Evolutionary conservation across 2,113 vertebrate genomes (phyloP).

Genomic region (Neotoma lepida): DNA sequence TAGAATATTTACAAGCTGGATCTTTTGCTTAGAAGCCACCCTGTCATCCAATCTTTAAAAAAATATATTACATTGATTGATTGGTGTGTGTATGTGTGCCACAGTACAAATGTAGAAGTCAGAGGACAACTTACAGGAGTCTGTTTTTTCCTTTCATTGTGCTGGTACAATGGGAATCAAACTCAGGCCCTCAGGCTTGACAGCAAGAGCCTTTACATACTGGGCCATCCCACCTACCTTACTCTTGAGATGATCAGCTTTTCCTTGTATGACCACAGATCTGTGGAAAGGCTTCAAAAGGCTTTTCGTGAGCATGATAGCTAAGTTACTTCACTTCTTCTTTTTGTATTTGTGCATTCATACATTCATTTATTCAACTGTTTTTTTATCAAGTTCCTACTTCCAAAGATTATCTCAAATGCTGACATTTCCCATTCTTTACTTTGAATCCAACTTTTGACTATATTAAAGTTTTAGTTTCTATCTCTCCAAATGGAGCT

Average conservation of each 20-base stretch:
- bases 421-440: background rate
- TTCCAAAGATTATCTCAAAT: background rate
- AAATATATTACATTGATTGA: background rate
- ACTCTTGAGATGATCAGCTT: background rate
- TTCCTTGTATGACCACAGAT: background rate
- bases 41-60: background rate
- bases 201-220: too few species aligned
- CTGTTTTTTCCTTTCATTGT: background rate
- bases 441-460: background rate
- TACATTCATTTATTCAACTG: background rate
- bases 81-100: background rate
- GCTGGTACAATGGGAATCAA: too few species aligned
- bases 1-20: background rate
- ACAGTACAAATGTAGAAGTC: background rate
- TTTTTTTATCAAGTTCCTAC: background rate
- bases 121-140: background rate
- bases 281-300: background rate
- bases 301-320: background rate
- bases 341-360: background rate
- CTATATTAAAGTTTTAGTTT: conserved; percentile 14
- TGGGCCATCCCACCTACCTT: background rate
- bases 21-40: background rate
- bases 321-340: background rate
- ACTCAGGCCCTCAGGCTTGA: background rate
- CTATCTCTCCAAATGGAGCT: background rate